These are phyloP conservation scores for Calcarius lapponicus DNA, from an alignment of 2,797 vertebrate genomes.

Conservation along the genomic window DNA sequence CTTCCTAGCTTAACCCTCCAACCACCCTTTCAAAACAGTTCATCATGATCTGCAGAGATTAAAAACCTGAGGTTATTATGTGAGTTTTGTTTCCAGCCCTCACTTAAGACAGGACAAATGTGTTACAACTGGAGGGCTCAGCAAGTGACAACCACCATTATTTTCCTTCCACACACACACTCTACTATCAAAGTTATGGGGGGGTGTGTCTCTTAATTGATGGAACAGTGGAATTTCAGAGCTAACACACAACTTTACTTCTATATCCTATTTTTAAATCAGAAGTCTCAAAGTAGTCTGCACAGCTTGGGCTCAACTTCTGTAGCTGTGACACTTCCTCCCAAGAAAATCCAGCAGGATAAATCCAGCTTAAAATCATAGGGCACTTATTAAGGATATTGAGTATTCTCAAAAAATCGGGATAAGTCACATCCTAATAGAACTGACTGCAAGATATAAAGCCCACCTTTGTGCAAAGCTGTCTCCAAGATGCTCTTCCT, in stretches of 20 bases:
- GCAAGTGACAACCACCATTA: neutral
- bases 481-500: neutral
- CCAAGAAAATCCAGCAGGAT: neutral
- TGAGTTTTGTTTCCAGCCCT: neutral
- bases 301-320: neutral
- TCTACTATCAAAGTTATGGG: neutral
- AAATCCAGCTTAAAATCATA: neutral
- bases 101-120: neutral
- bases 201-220: neutral
- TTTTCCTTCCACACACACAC: neutral
- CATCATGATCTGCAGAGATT: constrained; percentile 18
- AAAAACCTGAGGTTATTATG: neutral
- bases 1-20: constrained; percentile 54
- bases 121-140: neutral
- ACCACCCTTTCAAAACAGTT: constrained; percentile 37
- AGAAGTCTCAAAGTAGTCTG: neutral
- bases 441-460: neutral
- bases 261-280: neutral
- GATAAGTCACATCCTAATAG: neutral
- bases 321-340: neutral
- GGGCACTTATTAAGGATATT: neutral
- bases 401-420: neutral
- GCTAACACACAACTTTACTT: neutral
- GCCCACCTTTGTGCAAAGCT: neutral
- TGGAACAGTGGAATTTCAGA: neutral